Evolutionary conservation across 2,888 invertebrate species (phyloP), one percentile per base, ranked within the genome.

Genomic region (Onchidella celtica): DNA sequence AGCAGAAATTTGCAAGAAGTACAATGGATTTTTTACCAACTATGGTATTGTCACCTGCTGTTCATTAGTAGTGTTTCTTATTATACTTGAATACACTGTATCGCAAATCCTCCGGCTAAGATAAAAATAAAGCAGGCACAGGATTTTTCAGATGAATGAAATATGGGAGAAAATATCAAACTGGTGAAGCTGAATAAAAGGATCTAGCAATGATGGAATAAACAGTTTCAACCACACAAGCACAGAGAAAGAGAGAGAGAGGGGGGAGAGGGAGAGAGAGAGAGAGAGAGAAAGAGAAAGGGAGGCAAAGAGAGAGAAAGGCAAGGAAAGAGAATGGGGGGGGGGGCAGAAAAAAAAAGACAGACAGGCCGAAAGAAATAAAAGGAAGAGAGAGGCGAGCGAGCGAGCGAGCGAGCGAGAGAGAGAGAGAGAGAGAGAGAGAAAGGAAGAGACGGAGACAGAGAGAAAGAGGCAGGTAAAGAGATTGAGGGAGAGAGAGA

Each of bases 381-480:
- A 47, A 47, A 17, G 17, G 17, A 17, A 47, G 17, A 17, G 17
- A 47, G 17, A 47, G 17, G 47, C 6, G 47, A 17, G 17, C 17
- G 47, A 47, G 17, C 9, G 17, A 47, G 47, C 6, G 17, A 17
- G 17, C 6, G 47, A 47, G 17, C 9, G 17, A 47, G 17, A 47
- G 17, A 17, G 17, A 47, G 47, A 47, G 17, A 17, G 17, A 47
- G 47, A 47, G 17, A 47, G 47, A 47, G 70, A 27, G 40, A n/a
- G 38, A 21, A 32, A 68, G 32, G 27, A 36, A 68, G 68, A 68
- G 32, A 68, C 29, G 9, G 74, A 74, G 74, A 59, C 34, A 74
- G 74, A 59, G 74, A 74, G 74, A 59, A 61, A 61, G 74, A 47
- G 74, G 4, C 59, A 73, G 73, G 57, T 55, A 69, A 27, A 69